Evolutionary conservation across 1,140 invertebrate genomes (phyloP).

Genomic region (Neodiprion lecontei): DNA sequence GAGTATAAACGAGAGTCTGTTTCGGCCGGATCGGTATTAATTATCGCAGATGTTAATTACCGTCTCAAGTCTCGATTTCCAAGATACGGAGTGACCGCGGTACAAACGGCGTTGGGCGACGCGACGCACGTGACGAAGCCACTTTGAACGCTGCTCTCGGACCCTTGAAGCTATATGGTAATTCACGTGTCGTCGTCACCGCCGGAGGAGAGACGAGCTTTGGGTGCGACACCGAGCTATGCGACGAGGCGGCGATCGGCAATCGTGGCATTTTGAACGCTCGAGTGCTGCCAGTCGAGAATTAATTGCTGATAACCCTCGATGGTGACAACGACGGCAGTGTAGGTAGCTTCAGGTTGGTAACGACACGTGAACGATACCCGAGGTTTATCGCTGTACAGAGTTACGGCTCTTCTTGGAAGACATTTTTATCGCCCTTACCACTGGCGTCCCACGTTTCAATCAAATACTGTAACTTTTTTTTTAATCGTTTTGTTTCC

Average conservation of each 20-base stretch:
- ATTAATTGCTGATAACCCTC: not conserved
- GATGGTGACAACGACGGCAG: not conserved
- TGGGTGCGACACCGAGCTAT: not conserved
- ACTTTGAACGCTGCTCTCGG: too few species aligned
- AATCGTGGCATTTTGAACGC: not conserved
- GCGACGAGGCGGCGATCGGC: not conserved
- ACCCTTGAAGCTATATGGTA: not conserved
- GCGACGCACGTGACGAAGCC: too few species aligned
- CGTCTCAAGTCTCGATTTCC: not conserved
- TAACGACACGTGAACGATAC: too few species aligned
- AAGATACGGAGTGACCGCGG: not conserved
- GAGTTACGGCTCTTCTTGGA: too few species aligned
- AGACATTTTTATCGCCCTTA: too few species aligned
- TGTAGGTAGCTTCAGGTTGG: too few species aligned
- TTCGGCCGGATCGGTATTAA: not conserved
- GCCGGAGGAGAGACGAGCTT: not conserved
- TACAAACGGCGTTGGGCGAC: not conserved
- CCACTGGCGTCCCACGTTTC: too few species aligned
- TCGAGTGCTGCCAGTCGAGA: not conserved
- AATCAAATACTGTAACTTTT: too few species aligned
- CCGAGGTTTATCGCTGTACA: too few species aligned
- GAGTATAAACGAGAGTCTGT: not conserved
- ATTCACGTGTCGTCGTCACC: not conserved
- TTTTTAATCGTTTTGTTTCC: too few species aligned
- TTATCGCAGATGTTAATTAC: not conserved